phyloP scores from a whole-genome alignment of 2,797 vertebrate species.

The Pipistrellus pygmaeus region DNA sequence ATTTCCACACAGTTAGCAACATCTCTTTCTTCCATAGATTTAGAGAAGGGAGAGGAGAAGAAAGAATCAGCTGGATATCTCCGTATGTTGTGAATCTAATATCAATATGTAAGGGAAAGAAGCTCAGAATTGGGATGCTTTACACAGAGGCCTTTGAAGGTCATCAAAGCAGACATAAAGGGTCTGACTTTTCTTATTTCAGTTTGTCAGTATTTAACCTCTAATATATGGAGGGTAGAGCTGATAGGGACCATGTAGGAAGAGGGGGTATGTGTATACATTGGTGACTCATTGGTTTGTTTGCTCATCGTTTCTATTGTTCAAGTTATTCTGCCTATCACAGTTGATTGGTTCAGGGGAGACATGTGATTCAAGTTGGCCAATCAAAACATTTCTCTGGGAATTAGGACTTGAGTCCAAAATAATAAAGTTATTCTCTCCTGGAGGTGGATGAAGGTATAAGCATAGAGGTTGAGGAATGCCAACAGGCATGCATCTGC shows the following conservation, averaged over 20 bases:
- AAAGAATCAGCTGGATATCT: constrained; percentile 18
- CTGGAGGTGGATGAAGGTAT: neutral
- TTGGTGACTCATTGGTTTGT: neutral
- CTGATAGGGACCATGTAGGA: neutral
- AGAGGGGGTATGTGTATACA: neutral
- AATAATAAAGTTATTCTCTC: neutral
- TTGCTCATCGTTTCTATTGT: neutral
- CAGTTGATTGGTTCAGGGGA: neutral
- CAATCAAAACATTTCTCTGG: neutral
- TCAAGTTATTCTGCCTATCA: neutral
- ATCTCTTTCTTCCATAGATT: constrained; percentile 45
- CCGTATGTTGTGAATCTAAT: constrained; percentile 12
- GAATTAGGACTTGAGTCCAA: neutral
- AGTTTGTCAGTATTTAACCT: neutral
- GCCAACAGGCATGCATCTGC: neutral
- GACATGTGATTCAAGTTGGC: neutral
- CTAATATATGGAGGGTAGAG: neutral
- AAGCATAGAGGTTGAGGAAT: neutral
- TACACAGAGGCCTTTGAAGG: neutral
- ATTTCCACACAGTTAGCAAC: neutral
- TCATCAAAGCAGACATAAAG: neutral
- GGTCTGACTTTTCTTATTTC: neutral
- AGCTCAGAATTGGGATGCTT: neutral
- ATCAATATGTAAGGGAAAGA: neutral
- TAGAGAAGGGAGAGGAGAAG: neutral